Percentiles rank a stretch among this genome's conserved stretches.
These are phyloP conservation scores for Drosophila orena DNA, from an alignment of 1,140 invertebrate species.

Conservation along the genomic window DNA sequence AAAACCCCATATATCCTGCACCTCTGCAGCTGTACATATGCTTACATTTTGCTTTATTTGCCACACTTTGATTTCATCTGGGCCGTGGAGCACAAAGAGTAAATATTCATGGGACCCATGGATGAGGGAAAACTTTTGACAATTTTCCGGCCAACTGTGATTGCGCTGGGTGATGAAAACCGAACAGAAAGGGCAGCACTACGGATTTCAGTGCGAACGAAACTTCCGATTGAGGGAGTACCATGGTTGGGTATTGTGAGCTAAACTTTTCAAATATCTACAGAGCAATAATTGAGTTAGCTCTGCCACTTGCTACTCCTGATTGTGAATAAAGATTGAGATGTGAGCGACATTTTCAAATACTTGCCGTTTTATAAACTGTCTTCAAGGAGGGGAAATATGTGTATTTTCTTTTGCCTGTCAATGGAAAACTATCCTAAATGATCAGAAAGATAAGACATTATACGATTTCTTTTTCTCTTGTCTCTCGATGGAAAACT, in stretches of 20 bases:
- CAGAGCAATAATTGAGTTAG: constrained; percentile 42
- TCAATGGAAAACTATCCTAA: too few relatives aligned
- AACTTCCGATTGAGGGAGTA: constrained; percentile 2
- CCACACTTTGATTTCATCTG: constrained; percentile 52
- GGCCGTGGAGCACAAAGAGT: constrained; percentile 5
- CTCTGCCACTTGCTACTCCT: background rate
- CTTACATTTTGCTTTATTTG: constrained; percentile 44
- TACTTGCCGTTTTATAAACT: background rate
- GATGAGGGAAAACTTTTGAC: constrained; percentile 17
- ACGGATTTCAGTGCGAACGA: constrained; percentile 1
- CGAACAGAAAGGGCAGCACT: background rate
- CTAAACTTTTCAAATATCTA: constrained; percentile 37
- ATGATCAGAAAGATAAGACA: too few relatives aligned
- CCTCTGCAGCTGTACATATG: constrained; percentile 26
- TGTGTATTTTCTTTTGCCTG: too few relatives aligned
- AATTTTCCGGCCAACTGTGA: constrained; percentile 49
- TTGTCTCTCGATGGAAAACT: too few relatives aligned
- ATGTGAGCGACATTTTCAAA: constrained; percentile 1
- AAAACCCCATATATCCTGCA: constrained; percentile 4
- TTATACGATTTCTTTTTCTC: too few relatives aligned
- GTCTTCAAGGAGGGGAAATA: too few relatives aligned
- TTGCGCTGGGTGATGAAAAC: constrained; percentile 9
- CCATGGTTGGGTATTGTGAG: background rate
- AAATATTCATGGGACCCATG: constrained; percentile 41
- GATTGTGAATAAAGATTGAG: background rate